Conservation (phyloP, 2,113 vertebrate species). For the Dicerorhinus sumatrensis region DNA sequence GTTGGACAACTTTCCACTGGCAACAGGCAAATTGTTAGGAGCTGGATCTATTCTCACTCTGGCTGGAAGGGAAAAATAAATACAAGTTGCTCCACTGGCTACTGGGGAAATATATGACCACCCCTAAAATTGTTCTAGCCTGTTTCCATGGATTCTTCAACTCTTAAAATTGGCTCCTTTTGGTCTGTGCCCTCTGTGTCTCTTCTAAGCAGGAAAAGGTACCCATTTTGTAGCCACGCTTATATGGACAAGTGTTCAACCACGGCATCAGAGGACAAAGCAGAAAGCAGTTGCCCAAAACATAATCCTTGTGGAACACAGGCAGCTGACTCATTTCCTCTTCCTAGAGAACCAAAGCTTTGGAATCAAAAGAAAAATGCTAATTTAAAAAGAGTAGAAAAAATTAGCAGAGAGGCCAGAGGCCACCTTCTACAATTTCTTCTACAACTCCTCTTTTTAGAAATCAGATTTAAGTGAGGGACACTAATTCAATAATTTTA, state of each 20-base stretch:
- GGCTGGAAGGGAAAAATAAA: background rate
- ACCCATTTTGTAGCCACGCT: background rate
- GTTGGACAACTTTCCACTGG: background rate
- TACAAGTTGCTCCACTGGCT: background rate
- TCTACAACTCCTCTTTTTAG: background rate
- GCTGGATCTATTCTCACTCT: background rate
- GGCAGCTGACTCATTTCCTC: background rate
- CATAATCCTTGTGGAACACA: background rate
- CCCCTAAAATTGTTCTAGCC: background rate
- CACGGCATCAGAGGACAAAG: background rate
- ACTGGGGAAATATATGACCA: background rate
- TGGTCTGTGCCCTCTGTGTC: background rate
- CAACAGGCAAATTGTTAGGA: background rate
- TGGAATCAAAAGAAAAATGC: conserved; percentile 27
- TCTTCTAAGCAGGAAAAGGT: background rate
- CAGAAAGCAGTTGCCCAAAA: background rate
- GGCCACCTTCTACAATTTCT: background rate
- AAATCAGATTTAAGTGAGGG: background rate
- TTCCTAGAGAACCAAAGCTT: background rate
- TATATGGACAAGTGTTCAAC: background rate
- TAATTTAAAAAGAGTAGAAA: background rate
- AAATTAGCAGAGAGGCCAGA: background rate
- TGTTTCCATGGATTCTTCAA: background rate
- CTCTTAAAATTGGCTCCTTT: background rate
- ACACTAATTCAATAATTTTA: background rate